Percentiles rank a stretch among this genome's conserved stretches.
These are phyloP conservation scores for Hestina assimilis DNA, from an alignment of 1,140 invertebrate species.

Conservation along the genomic window DNA sequence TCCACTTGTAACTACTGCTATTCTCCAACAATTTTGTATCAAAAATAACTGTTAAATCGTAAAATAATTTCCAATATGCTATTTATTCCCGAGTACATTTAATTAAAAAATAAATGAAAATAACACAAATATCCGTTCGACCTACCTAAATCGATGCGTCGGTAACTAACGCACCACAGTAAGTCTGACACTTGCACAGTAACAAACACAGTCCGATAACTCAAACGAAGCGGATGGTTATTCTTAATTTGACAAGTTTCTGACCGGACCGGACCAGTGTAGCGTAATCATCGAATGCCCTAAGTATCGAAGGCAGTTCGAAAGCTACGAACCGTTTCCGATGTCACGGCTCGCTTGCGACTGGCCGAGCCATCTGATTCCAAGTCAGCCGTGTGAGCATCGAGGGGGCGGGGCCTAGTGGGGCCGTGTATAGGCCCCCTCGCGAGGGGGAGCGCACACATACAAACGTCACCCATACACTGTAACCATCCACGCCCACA, in stretches of 20 bases:
- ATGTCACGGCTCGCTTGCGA: slow-evolving; percentile 72
- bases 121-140: no score
- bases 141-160: slow-evolving; percentile 54
- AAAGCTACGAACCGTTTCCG: slow-evolving; percentile 69
- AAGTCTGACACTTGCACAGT: slow-evolving; percentile 43
- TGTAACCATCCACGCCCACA: slow-evolving; percentile 42
- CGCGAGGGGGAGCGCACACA: slow-evolving; percentile 59
- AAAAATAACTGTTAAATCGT: no score
- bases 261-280: slow-evolving; percentile 57
- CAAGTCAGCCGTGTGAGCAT: slow-evolving; percentile 76
- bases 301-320: slow-evolving; percentile 56
- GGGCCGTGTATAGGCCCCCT: slow-evolving; percentile 37
- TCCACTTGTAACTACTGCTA: no score
- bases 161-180: slow-evolving; percentile 35
- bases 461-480: slow-evolving; percentile 26
- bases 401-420: slow-evolving; percentile 56
- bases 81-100: no score
- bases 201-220: slow-evolving; percentile 53
- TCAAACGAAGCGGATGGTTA: slow-evolving; percentile 41
- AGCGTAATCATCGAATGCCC: slow-evolving; percentile 69
- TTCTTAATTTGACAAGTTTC: slow-evolving; percentile 69
- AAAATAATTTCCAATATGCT: no score
- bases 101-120: no score
- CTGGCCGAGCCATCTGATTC: slow-evolving; percentile 76
- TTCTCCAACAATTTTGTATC: no score